These are phyloP conservation scores for Ornithorhynchus anatinus DNA, from an alignment of 2,113 vertebrate genomes.

Conservation along the genomic window DNA sequence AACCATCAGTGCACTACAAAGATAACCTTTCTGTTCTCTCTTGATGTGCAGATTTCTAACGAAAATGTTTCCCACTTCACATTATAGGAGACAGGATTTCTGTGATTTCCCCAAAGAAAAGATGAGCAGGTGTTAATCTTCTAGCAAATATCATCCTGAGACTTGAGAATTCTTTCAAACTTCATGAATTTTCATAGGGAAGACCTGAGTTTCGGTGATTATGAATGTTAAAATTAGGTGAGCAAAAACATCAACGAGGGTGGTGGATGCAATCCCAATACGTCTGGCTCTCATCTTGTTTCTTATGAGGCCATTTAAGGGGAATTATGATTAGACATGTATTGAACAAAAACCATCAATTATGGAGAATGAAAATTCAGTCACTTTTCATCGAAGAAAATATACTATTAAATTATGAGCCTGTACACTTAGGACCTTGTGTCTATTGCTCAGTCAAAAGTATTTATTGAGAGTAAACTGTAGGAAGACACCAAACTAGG, in stretches of 20 bases:
- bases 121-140: slow-evolving; percentile 7
- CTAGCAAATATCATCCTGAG: neutral
- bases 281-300: neutral
- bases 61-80: neutral
- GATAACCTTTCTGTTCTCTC: neutral
- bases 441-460: too few relatives aligned
- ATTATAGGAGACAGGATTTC: neutral
- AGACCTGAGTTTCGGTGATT: neutral
- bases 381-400: neutral
- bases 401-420: too few relatives aligned
- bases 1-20: neutral
- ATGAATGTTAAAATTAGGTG: neutral
- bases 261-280: neutral
- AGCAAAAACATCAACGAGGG: slow-evolving; percentile 1
- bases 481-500: too few relatives aligned
- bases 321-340: neutral
- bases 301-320: slow-evolving; percentile 15
- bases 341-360: neutral
- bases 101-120: slow-evolving; percentile 36
- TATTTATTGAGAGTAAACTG: too few relatives aligned
- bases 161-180: neutral
- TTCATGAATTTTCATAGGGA: neutral
- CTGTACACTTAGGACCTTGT: too few relatives aligned
- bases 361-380: neutral
- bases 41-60: slow-evolving; percentile 11